Evolutionary conservation across 2,797 vertebrate genomes (phyloP).

Genomic region (Sparidentex hasta): DNA sequence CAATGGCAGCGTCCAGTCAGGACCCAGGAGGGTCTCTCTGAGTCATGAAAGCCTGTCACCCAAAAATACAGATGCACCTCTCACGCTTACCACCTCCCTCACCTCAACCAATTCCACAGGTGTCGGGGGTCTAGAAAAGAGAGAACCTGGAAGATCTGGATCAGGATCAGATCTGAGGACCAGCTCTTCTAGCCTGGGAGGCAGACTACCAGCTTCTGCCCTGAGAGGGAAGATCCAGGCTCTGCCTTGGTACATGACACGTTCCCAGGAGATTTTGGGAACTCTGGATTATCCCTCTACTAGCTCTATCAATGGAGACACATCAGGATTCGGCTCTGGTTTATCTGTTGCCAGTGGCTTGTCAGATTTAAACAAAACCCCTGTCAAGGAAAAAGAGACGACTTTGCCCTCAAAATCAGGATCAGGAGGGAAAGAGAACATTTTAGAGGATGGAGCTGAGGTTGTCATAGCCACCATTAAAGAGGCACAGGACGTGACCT

Average conservation of each 20-base stretch:
- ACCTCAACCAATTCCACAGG: slow-evolving; percentile 75
- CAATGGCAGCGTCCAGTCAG: slow-evolving; percentile 81
- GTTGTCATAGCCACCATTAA: slow-evolving; percentile 86
- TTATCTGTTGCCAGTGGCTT: slow-evolving; percentile 83
- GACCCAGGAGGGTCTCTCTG: slow-evolving; percentile 83
- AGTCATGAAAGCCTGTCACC: slow-evolving; percentile 88
- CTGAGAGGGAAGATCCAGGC: slow-evolving; percentile 87
- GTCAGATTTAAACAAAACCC: slow-evolving; percentile 82
- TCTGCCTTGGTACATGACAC: slow-evolving; percentile 90
- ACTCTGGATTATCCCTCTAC: slow-evolving; percentile 84
- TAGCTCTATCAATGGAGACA: slow-evolving; percentile 82
- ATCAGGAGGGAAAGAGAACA: slow-evolving; percentile 71
- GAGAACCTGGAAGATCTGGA: slow-evolving; percentile 79
- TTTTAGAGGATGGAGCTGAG: slow-evolving; percentile 84
- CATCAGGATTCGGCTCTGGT: slow-evolving; percentile 83
- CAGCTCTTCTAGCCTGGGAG: slow-evolving; percentile 79
- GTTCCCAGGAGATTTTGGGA: slow-evolving; percentile 88
- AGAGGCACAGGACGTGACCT: slow-evolving; percentile 83
- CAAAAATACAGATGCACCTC: slow-evolving; percentile 80
- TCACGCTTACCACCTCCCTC: slow-evolving; percentile 79
- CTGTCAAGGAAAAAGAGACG: slow-evolving; percentile 78
- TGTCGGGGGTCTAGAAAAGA: slow-evolving; percentile 69
- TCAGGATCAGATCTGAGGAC: slow-evolving; percentile 77
- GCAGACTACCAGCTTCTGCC: slow-evolving; percentile 85
- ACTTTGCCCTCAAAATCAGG: slow-evolving; percentile 55